These are phyloP conservation scores for Callitettix versicolor DNA, from an alignment of 1,140 invertebrate genomes.

Conservation along the genomic window DNA sequence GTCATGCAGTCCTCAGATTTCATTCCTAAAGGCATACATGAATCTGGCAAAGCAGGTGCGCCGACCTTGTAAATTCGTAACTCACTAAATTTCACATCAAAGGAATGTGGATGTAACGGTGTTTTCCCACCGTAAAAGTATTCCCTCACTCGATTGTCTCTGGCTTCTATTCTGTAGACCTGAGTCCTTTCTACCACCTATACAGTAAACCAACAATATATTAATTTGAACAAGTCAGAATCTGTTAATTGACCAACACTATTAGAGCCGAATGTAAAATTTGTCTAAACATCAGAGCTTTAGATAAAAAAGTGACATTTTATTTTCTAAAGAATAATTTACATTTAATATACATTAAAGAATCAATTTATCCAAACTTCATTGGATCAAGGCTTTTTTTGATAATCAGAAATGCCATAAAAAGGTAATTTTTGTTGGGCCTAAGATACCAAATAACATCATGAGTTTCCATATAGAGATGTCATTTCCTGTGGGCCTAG, in stretches of 20 bases:
- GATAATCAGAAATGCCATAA: too few relatives aligned
- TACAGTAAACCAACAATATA: conserved; percentile 18
- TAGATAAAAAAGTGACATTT: neutral
- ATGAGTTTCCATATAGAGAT: too few relatives aligned
- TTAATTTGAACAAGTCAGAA: too few relatives aligned
- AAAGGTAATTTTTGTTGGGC: too few relatives aligned
- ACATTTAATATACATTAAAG: too few relatives aligned
- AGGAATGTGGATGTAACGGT: conserved; percentile 83
- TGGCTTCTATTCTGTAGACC: conserved; percentile 54
- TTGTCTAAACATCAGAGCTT: too few relatives aligned
- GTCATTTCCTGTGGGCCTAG: too few relatives aligned
- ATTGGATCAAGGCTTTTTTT: too few relatives aligned
- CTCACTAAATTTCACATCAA: conserved; percentile 80
- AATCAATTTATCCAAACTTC: too few relatives aligned
- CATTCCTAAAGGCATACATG: conserved; percentile 92
- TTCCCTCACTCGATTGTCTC: conserved; percentile 75
- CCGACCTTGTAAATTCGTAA: conserved; percentile 91
- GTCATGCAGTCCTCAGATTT: conserved; percentile 85
- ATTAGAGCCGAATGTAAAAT: too few relatives aligned
- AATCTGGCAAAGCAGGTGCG: conserved; percentile 81
- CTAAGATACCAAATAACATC: too few relatives aligned
- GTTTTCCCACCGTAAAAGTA: conserved; percentile 89
- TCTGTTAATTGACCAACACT: too few relatives aligned
- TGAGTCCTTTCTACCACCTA: conserved; percentile 77
- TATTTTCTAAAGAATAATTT: neutral